Base-by-base conservation (phyloP, 2,888 invertebrate species). In the Drosophila paracracens region DNA sequence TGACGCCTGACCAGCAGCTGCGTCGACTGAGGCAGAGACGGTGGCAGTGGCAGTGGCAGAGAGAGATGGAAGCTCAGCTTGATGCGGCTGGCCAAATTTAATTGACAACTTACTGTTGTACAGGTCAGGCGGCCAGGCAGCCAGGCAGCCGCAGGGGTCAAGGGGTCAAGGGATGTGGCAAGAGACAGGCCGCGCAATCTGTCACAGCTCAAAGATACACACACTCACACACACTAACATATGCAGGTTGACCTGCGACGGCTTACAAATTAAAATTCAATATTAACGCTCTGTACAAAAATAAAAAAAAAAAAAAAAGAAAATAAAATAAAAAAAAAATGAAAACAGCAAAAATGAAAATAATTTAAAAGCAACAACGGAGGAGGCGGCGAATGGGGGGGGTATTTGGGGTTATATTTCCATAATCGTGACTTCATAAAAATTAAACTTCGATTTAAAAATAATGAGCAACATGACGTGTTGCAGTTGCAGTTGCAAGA, bases 401-500 rank as follows among this genome's bases (percentile, higher is more conserved):
- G 54, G 38, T 75, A 25, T 27, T 29, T n/a, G 29, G 11, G n/a
- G 60, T 63, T 83, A 78, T 81, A 91, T 92, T 92, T 91, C 86
- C 90, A 92, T 91, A 92, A 92, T 92, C 91, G 88, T 90, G 91
- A 91, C 91, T 92, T 91, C 82, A 90, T 91, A 84, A 91, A 92
- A 92, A 92, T 91, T 90, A 86, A 91, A 88, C 91, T 85, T 83
- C 88, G 91, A 90, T 91, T 91, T 88, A 90, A 92, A 86, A 86
- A 78, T 81, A 89, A 91, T 90, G 84, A 81, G 78, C 85, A 88
- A 82, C 82, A 85, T 82, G 81, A 82, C 69, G 75, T 72, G 76
- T 63, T 79, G 73, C 70, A 35, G 33, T 53, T n/a, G 48, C 25
- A 27, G 8, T 16, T n/a, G 40, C n/a, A n/a, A 21, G 27, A 27